Conservation (phyloP, 1,140 invertebrate genomes). For the Mylabris phalerata region DNA sequence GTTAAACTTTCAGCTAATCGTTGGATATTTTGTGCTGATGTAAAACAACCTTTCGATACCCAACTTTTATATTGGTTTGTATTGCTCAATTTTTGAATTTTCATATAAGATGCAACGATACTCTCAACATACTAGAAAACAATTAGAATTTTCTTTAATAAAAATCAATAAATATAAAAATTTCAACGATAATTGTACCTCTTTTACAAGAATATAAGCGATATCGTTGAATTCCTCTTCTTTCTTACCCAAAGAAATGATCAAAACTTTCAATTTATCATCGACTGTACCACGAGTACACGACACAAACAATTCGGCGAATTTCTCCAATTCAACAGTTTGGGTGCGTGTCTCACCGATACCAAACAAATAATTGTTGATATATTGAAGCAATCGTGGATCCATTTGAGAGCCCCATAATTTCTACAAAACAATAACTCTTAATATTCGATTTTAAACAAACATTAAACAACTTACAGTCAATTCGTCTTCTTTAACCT, state of each 20-base stretch:
- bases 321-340: slow-evolving; percentile 50
- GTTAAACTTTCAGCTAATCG: slow-evolving; percentile 40
- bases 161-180: too few relatives aligned
- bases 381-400: slow-evolving; percentile 49
- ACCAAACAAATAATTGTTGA: slow-evolving; percentile 54
- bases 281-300: slow-evolving; percentile 53
- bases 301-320: slow-evolving; percentile 54
- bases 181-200: slow-evolving; percentile 37
- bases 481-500: slow-evolving; percentile 54
- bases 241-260: slow-evolving; percentile 49
- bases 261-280: slow-evolving; percentile 48
- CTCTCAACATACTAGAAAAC: slow-evolving; percentile 48
- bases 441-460: slow-evolving; percentile 1
- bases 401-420: slow-evolving; percentile 55
- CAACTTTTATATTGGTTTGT: slow-evolving; percentile 40
- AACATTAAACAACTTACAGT: slow-evolving; percentile 48
- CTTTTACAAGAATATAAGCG: slow-evolving; percentile 51
- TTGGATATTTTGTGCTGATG: slow-evolving; percentile 39
- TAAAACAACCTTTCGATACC: slow-evolving; percentile 37
- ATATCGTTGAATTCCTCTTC: slow-evolving; percentile 47
- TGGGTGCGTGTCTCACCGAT: slow-evolving; percentile 43
- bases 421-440: slow-evolving; percentile 45
- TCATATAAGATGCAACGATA: slow-evolving; percentile 52
- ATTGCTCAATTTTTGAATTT: slow-evolving; percentile 46
- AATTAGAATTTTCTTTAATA: too few relatives aligned